These are phyloP conservation scores for Phalanger gymnotis DNA, from an alignment of 2,797 vertebrate genomes.

Conservation along the genomic window DNA sequence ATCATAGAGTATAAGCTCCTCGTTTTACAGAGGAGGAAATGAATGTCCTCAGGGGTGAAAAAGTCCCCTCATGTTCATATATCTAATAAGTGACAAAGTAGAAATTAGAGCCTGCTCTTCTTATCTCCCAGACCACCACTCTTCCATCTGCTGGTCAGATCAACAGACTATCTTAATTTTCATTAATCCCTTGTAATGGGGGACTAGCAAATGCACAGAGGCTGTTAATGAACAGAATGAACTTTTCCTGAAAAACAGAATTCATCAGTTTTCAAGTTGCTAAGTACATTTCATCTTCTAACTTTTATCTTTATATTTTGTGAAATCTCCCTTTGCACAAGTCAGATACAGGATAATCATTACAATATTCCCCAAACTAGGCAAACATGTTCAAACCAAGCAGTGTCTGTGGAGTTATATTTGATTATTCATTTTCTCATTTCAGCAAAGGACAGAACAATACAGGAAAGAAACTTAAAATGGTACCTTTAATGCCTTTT, in stretches of 20 bases:
- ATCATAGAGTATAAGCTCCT: not conserved
- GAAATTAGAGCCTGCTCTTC: not conserved
- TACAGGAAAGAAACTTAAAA: slow-evolving; percentile 32
- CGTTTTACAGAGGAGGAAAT: not conserved
- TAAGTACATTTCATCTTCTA: slow-evolving; percentile 11
- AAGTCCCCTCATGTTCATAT: not conserved
- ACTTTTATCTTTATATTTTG: slow-evolving; percentile 4
- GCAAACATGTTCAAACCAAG: slow-evolving; percentile 6
- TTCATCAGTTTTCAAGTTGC: not conserved
- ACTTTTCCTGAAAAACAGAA: slow-evolving; percentile 11
- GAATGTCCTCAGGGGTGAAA: not conserved
- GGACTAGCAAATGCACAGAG: not conserved
- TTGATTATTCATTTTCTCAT: slow-evolving; percentile 42
- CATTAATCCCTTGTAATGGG: not conserved
- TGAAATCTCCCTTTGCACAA: not conserved
- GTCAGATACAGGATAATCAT: not conserved
- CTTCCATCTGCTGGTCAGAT: not conserved
- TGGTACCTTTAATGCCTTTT: not conserved
- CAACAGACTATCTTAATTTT: not conserved
- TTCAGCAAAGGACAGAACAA: slow-evolving; percentile 23
- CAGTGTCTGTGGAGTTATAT: not conserved
- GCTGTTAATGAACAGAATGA: not conserved
- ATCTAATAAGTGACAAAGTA: not conserved
- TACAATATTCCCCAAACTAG: not conserved
- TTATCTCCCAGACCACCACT: not conserved